These are phyloP conservation scores for Enteromius fasciolatus DNA, from an alignment of 2,797 vertebrate species.

Conservation along the genomic window DNA sequence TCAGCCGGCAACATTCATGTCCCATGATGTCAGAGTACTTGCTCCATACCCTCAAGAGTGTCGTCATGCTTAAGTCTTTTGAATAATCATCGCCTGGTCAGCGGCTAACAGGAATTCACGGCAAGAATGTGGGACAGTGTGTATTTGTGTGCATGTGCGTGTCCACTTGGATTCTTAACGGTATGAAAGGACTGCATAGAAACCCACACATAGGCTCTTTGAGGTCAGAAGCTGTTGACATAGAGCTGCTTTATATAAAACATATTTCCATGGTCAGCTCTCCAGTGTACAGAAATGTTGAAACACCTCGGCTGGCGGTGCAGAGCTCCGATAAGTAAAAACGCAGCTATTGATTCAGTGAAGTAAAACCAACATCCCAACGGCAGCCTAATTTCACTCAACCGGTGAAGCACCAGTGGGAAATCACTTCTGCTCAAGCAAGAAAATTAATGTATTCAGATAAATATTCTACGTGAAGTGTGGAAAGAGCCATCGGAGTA, in stretches of 20 bases:
- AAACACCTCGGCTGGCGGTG: constrained; percentile 36
- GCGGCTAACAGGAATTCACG: constrained; percentile 58
- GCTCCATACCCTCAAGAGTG: constrained; percentile 61
- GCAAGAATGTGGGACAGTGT: constrained; percentile 61
- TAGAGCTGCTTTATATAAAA: constrained; percentile 58
- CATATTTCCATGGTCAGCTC: constrained; percentile 45
- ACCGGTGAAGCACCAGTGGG: constrained; percentile 13
- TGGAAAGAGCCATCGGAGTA: constrained; percentile 16
- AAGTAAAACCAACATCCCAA: constrained; percentile 44
- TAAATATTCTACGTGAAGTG: constrained; percentile 38
- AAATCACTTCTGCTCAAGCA: constrained; percentile 28
- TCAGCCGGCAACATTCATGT: constrained; percentile 45
- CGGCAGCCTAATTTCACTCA: constrained; percentile 16
- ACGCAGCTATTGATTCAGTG: constrained; percentile 41
- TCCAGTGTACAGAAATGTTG: constrained; percentile 39
- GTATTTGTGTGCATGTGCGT: constrained; percentile 52
- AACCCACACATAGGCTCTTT: constrained; percentile 60
- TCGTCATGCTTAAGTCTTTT: constrained; percentile 60
- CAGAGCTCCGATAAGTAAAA: constrained; percentile 40
- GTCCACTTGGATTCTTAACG: constrained; percentile 38
- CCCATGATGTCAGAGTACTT: constrained; percentile 58
- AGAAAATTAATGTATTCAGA: constrained; percentile 32
- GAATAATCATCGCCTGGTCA: constrained; percentile 70
- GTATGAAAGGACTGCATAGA: constrained; percentile 60
- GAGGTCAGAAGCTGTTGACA: constrained; percentile 58